These are phyloP conservation scores for Dermatemys mawii DNA, from an alignment of 2,113 vertebrate species.

Conservation along the genomic window DNA sequence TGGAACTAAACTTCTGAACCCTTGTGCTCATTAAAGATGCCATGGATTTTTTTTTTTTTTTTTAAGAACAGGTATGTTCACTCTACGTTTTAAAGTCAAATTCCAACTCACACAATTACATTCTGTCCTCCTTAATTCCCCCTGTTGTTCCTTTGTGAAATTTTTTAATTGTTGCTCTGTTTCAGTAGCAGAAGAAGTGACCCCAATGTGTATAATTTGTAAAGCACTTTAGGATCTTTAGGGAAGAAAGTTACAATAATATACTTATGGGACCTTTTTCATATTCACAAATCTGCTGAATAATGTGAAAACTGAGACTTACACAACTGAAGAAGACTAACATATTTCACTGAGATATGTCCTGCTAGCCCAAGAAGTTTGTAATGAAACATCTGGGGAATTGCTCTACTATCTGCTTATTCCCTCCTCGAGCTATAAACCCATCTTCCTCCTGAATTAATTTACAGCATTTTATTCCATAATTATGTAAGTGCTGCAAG, in stretches of 20 bases:
- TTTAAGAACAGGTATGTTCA: not conserved
- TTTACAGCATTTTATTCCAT: not conserved
- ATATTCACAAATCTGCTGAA: not conserved
- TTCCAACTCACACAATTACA: not conserved
- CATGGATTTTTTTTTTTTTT: not conserved
- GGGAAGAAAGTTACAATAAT: not conserved
- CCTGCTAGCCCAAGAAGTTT: not conserved
- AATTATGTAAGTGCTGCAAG: not conserved
- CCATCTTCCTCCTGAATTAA: not conserved
- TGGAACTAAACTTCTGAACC: not conserved
- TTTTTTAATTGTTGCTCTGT: not conserved
- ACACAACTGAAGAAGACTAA: not conserved
- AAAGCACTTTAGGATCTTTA: not conserved
- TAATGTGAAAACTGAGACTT: not conserved
- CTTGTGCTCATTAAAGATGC: not conserved
- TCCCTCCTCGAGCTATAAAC: not conserved
- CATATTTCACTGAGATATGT: not conserved
- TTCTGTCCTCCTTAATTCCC: not conserved
- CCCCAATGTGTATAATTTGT: not conserved
- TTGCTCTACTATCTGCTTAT: rapidly evolving
- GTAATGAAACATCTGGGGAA: not conserved
- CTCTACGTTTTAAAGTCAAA: not conserved
- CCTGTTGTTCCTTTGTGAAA: not conserved
- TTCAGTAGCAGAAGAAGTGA: not conserved
- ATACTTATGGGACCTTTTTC: not conserved